These are phyloP conservation scores for Anthonomus grandis DNA, from an alignment of 1,140 invertebrate genomes.

Conservation along the genomic window DNA sequence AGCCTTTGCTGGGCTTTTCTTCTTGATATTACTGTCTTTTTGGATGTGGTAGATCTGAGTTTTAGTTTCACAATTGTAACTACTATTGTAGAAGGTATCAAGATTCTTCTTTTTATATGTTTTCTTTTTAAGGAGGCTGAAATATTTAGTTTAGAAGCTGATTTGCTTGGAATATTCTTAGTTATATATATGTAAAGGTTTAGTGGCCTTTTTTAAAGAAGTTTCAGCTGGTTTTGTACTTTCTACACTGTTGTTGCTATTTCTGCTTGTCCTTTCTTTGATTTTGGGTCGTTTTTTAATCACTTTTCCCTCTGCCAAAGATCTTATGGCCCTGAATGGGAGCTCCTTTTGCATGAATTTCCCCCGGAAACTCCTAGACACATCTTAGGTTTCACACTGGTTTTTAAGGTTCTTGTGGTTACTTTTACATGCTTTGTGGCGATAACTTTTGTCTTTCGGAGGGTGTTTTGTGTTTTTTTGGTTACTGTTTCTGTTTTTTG, in stretches of 20 bases:
- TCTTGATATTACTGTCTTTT: conserved; percentile 29
- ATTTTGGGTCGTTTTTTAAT: conserved; percentile 27
- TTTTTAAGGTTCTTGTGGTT: conserved; percentile 41
- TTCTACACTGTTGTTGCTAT: conserved; percentile 43
- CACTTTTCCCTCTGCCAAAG: conserved; percentile 7
- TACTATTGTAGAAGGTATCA: conserved; percentile 20
- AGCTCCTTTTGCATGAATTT: conserved; percentile 44
- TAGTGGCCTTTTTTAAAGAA: too few relatives aligned
- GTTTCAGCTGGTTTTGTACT: too few relatives aligned
- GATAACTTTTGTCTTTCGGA: conserved; percentile 42
- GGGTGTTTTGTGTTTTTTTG: conserved; percentile 36
- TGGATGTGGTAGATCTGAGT: conserved; percentile 34
- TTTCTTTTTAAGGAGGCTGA: conserved; percentile 13
- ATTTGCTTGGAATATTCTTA: not conserved
- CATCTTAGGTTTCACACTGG: conserved; percentile 43
- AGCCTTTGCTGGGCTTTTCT: conserved; percentile 24
- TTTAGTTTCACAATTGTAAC: conserved; percentile 30
- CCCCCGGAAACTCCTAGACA: conserved; percentile 46
- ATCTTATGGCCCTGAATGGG: conserved; percentile 32
- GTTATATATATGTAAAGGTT: too few relatives aligned
- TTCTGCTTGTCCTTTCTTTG: conserved; percentile 14
- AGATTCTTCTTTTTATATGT: conserved; percentile 37
- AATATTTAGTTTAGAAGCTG: too few relatives aligned
- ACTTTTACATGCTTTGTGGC: conserved; percentile 44
- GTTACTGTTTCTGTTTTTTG: conserved; percentile 41